Conservation (phyloP, 2,888 invertebrate species). For the Platycheirus rosarum region DNA sequence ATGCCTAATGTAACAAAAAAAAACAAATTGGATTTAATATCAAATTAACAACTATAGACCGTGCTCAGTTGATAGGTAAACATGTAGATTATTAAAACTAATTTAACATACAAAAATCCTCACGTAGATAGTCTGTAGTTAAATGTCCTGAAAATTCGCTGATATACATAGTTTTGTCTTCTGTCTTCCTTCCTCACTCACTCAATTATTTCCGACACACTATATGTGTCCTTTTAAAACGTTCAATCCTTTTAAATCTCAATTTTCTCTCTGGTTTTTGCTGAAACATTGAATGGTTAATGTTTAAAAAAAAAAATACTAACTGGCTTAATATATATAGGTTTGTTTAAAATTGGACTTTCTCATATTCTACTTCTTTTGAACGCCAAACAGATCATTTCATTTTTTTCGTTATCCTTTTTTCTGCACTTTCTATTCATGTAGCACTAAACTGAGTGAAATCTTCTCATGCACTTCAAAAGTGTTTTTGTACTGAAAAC, state of each 20-base stretch:
- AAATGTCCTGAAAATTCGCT: not conserved
- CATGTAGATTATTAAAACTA: constrained; percentile 50
- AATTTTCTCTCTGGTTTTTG: constrained; percentile 30
- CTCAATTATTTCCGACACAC: no score
- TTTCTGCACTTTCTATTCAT: constrained; percentile 64
- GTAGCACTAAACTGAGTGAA: constrained; percentile 63
- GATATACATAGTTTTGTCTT: no score
- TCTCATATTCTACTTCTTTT: constrained; percentile 32
- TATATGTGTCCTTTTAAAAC: constrained; percentile 56
- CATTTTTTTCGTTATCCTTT: constrained; percentile 37
- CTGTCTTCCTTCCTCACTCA: no score
- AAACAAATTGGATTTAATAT: constrained; percentile 75
- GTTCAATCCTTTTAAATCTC: not conserved
- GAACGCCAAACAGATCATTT: constrained; percentile 49
- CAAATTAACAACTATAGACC: constrained; percentile 76
- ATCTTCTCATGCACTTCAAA: constrained; percentile 62
- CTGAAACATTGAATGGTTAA: constrained; percentile 39
- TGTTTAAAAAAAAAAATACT: constrained; percentile 5
- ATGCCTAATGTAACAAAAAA: constrained; percentile 72
- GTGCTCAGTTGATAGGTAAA: constrained; percentile 78
- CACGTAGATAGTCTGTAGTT: constrained; percentile 72
- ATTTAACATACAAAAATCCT: constrained; percentile 61
- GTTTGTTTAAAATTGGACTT: constrained; percentile 49
- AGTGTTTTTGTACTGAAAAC: constrained; percentile 34
- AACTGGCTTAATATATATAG: constrained; percentile 50